Evolutionary conservation across 2,113 vertebrate genomes (phyloP).

Genomic region (Brachionichthys hirsutus): DNA sequence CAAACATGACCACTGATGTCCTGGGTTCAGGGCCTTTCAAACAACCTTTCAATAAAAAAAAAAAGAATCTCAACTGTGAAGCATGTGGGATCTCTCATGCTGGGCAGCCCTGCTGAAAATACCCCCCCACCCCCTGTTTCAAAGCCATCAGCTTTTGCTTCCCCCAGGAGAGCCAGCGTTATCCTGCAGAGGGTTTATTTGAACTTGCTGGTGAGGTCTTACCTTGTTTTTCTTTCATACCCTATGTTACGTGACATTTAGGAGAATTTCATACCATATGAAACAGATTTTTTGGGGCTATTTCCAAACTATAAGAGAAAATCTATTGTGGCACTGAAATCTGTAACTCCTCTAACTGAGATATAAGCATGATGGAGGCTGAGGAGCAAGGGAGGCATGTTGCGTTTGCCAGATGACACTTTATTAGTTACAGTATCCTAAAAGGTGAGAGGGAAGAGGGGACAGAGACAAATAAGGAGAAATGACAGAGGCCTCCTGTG

Average conservation of each 20-base stretch:
- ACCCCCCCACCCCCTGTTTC: slow-evolving; percentile 74
- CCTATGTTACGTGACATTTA: slow-evolving; percentile 69
- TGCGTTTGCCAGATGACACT: slow-evolving; percentile 35
- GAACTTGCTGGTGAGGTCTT: slow-evolving; percentile 77
- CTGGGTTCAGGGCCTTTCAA: slow-evolving; percentile 74
- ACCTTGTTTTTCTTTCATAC: slow-evolving; percentile 70
- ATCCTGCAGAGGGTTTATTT: slow-evolving; percentile 76
- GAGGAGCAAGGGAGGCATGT: slow-evolving; percentile 24
- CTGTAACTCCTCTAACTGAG: slow-evolving; percentile 49
- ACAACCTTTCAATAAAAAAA: slow-evolving; percentile 79
- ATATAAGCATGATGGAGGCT: slow-evolving; percentile 31
- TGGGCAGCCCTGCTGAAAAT: slow-evolving; percentile 69
- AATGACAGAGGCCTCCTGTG: slow-evolving; percentile 49
- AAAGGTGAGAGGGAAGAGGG: slow-evolving; percentile 35
- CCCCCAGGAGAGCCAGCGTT: slow-evolving; percentile 74
- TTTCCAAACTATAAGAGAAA: slow-evolving; percentile 13
- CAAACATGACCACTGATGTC: slow-evolving; percentile 72
- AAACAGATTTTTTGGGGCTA: slow-evolving; percentile 50
- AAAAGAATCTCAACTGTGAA: slow-evolving; percentile 78
- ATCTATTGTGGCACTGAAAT: slow-evolving; percentile 34
- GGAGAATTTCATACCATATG: slow-evolving; percentile 46
- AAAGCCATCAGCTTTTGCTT: slow-evolving; percentile 76
- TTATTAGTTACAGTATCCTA: slow-evolving; percentile 43
- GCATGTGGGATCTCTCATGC: slow-evolving; percentile 75
- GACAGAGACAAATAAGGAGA: slow-evolving; percentile 44